Evolutionary conservation across 2,113 vertebrate species (phyloP), one percentile per base, ranked within the genome.

Genomic region (Prinia subflava): DNA sequence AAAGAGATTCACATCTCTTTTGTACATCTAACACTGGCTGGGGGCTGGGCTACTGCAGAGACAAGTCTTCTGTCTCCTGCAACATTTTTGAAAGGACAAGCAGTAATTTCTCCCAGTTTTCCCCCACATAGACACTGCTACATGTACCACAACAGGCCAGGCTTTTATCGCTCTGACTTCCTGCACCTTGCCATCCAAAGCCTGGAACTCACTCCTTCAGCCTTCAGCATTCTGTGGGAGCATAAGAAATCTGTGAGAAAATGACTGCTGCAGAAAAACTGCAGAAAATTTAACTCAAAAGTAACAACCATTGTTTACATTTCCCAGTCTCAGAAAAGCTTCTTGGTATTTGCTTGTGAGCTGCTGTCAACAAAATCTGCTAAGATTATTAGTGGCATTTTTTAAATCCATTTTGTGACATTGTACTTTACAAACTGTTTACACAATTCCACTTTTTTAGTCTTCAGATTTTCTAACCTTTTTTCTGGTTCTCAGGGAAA

Each of bases 291-390:
- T 8, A 25, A 80, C 24, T 88, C 44, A 60, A 69, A 92, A 5
- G 13, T 5, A 65, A 14, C 9, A 50, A 28, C 20, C 7, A 65
- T 30, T 31, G 6, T 37, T 71, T 62, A n/a, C 7, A 15, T 17
- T 41, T 15, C n/a, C 44, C 53, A 50, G 25, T 13, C 56, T 46
- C n/a, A 39, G 56, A 28, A 84, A 82, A 84, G 20, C 31, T 57
- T 68, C 62, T 0, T 7, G 44, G 39, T 27, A 3, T 88, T 52
- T 67, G 42, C 16, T 82, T 1, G 0, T 59, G 16, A 1, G 1
- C 27, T 56, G 8, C 39, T 84, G 83, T 80, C 42, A 62, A 63
- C 27, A 41, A 63, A 42, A 63, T 42, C 28, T 75, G 52, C 41
- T 89, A 70, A 67, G 3, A 86, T n/a, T 81, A 80, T 31, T 39